Base-by-base conservation (phyloP, 1,140 invertebrate genomes). In the Drosophila parvula region DNA sequence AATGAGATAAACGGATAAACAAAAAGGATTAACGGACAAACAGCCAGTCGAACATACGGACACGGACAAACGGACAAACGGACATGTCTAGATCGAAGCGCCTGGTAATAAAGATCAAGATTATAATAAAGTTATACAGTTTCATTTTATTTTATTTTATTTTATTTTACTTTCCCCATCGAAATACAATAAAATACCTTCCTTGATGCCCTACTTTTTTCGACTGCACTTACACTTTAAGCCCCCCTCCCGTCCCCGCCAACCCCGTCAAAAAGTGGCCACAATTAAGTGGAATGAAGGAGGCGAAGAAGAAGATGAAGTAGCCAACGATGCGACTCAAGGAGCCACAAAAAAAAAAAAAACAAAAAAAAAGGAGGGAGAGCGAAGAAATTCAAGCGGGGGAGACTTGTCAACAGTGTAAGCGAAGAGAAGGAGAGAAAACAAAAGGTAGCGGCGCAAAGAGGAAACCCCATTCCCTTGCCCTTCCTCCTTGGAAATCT, bases 251-350 rank as follows among this genome's bases (percentile, higher is more conserved):
- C 9, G 1, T 8, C 4, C 36, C 30, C 7, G 14, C 7, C 0
- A 10, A 11, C 30, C 32, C 59, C 8, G 11, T 9, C 22, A 53
- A 36, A 45, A 70, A 68, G 63, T 70, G 63, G 63, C 67, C 67
- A 68, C 67, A 70, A 70, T 70, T 70, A 70, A 56, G 67, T 68
- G 67, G 63, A 68, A 68, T 44, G 41, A 38, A 56, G 50, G 63
- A 62, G 57, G 16, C 34, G 58, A 16, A n/a, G 28, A 36, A 67
- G 36, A 62, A 68, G 64, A 68, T 63, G 59, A 68, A 67, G 64
- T 68, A 64, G 64, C 64, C 64, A 32, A 60, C 43, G 43, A 60
- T 47, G 63, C 63, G 55, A 61, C 63, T 45, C 43, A 38, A 65
- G 63, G 50, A 62, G 59, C 22, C 59, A 57, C 32, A 30, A n/a